Evolutionary conservation across 2,888 invertebrate species (phyloP).

Genomic region (Gisinianus flammeolus): DNA sequence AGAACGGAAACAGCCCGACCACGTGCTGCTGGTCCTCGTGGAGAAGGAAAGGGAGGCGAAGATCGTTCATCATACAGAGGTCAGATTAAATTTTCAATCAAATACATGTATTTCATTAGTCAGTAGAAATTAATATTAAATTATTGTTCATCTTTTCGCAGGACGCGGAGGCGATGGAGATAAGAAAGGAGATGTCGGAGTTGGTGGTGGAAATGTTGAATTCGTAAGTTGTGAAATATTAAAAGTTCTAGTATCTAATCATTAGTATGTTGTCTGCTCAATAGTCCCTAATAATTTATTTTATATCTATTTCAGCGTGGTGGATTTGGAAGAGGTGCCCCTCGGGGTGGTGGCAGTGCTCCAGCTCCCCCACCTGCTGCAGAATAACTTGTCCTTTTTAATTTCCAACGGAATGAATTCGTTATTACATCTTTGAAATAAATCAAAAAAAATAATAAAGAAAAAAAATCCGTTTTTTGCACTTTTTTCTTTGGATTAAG

Average conservation of each 20-base stretch:
- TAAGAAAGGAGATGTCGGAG: conserved; percentile 96
- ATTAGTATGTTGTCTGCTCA: neutral
- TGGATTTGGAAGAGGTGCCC: conserved; percentile 78
- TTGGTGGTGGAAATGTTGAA: conserved; percentile 90
- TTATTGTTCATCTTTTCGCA: neutral
- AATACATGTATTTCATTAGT: too few species aligned
- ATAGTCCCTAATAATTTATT: conserved; percentile 44
- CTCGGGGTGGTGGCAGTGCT: conserved; percentile 59
- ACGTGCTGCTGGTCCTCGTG: conserved; percentile 72
- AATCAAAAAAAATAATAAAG: neutral
- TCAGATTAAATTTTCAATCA: conserved; percentile 59
- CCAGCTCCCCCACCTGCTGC: conserved; percentile 62
- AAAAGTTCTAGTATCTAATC: neutral
- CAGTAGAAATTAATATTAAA: neutral
- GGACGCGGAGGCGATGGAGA: conserved; percentile 73
- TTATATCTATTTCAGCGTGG: conserved; percentile 71
- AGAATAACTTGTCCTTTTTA: conserved; percentile 27
- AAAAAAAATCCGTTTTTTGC: neutral
- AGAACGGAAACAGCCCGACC: conserved; percentile 85
- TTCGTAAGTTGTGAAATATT: conserved; percentile 68
- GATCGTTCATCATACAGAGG: conserved; percentile 84
- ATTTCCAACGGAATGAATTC: conserved; percentile 17
- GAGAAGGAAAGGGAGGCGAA: conserved; percentile 76
- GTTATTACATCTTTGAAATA: conserved; percentile 1
- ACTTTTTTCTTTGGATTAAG: too few species aligned